These are phyloP conservation scores for Pachyuromys duprasi DNA, from an alignment of 2,797 vertebrate species.

Conservation along the genomic window DNA sequence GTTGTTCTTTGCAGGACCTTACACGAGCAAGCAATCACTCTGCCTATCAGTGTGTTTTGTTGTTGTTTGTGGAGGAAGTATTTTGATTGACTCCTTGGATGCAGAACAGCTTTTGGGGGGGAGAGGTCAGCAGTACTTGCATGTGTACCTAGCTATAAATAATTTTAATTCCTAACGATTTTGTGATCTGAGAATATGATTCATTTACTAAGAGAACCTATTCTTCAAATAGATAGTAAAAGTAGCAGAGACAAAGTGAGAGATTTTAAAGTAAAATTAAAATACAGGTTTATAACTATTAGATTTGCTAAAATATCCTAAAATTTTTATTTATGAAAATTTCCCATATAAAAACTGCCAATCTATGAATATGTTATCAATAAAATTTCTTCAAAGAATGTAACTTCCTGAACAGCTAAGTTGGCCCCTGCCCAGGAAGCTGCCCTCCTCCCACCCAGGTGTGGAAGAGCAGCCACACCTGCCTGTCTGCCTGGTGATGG, in stretches of 20 bases:
- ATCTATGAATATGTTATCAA: slow-evolving; percentile 27
- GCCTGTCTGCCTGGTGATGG: background rate
- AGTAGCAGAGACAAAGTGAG: background rate
- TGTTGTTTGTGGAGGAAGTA: background rate
- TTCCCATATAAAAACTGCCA: background rate
- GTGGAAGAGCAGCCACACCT: background rate
- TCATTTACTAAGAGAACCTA: slow-evolving; percentile 37
- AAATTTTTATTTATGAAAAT: slow-evolving; percentile 32
- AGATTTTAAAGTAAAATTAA: slow-evolving; percentile 62
- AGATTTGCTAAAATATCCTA: slow-evolving; percentile 41
- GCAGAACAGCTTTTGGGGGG: background rate
- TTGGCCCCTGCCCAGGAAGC: background rate
- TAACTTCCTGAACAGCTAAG: background rate
- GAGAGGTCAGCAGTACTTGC: background rate
- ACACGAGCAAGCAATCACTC: background rate
- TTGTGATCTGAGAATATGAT: slow-evolving; percentile 16
- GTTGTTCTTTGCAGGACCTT: background rate
- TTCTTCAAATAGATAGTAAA: background rate
- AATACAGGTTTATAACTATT: background rate
- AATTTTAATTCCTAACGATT: background rate
- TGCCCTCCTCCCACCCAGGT: background rate
- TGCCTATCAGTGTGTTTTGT: background rate
- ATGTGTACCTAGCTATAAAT: background rate
- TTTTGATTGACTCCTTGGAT: background rate
- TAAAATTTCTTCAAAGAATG: background rate